Evolutionary conservation across 2,797 vertebrate species (phyloP).

Genomic region (Myotis daubentonii): DNA sequence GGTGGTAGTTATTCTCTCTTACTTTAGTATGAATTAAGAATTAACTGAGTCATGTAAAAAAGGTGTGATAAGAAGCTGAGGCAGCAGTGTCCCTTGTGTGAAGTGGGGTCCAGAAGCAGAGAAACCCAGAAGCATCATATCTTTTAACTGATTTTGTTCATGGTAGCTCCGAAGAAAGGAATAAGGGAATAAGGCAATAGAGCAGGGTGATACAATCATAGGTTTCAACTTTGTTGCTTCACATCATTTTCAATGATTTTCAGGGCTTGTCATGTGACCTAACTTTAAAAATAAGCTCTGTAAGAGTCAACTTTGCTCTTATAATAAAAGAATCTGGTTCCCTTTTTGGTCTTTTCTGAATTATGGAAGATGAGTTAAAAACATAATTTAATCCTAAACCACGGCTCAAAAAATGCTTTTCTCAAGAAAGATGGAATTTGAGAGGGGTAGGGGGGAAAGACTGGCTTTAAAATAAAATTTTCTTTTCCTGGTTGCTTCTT

Average conservation of each 20-base stretch:
- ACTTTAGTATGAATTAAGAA: slow-evolving; percentile 7
- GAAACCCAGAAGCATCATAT: neutral
- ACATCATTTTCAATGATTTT: neutral
- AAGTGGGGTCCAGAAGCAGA: neutral
- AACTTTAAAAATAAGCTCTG: slow-evolving; percentile 25
- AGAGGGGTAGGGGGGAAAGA: no score
- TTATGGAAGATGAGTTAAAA: neutral
- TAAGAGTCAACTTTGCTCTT: slow-evolving; percentile 15
- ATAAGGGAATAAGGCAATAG: neutral
- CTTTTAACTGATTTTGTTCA: neutral
- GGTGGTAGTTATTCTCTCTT: neutral
- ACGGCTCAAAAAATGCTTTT: slow-evolving; percentile 11
- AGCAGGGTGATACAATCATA: neutral
- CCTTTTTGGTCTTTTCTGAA: neutral
- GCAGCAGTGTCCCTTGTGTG: neutral
- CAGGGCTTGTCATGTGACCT: neutral
- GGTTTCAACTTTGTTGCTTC: neutral
- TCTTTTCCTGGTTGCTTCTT: slow-evolving; percentile 9
- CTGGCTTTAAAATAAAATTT: slow-evolving; percentile 46
- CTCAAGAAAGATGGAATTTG: neutral
- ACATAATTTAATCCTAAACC: slow-evolving; percentile 22
- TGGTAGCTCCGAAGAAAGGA: neutral
- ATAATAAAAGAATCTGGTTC: neutral
- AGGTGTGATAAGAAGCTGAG: neutral
- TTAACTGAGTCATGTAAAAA: neutral